These are phyloP conservation scores for Odontocolon sp. DNA, from an alignment of 2,888 invertebrate species.

Conservation along the genomic window DNA sequence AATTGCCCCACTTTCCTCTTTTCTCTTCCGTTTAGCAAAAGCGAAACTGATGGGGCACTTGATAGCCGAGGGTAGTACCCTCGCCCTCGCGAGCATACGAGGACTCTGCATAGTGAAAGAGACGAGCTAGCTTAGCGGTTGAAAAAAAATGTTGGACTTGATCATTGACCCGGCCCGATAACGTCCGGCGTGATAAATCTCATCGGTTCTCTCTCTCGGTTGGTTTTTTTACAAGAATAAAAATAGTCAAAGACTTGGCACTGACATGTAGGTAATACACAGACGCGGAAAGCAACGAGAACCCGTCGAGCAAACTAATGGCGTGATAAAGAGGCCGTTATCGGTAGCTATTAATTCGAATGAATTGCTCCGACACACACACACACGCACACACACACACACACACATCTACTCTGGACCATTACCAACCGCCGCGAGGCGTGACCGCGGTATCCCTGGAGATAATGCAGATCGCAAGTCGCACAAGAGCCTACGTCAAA, in stretches of 20 bases:
- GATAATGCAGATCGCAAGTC: slow-evolving; percentile 34
- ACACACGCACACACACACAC: too few species aligned
- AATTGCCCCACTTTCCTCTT: too few species aligned
- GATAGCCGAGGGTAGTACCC: too few species aligned
- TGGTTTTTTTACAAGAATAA: slow-evolving; percentile 6
- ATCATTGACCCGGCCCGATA: slow-evolving; percentile 67
- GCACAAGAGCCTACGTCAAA: too few species aligned
- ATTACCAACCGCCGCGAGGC: too few species aligned
- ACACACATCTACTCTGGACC: too few species aligned
- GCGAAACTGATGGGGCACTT: too few species aligned
- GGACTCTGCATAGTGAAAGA: background rate
- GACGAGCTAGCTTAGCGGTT: slow-evolving; percentile 21
- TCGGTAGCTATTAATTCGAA: slow-evolving; percentile 74
- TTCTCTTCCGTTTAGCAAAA: too few species aligned
- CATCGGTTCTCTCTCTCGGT: slow-evolving; percentile 24
- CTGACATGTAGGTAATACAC: background rate
- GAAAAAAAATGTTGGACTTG: slow-evolving; percentile 39
- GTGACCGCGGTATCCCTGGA: slow-evolving; percentile 29
- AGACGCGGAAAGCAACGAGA: slow-evolving; percentile 52
- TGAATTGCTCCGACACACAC: slow-evolving; percentile 71
- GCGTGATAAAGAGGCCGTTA: slow-evolving; percentile 67
- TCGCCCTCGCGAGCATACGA: too few species aligned
- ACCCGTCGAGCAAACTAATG: slow-evolving; percentile 65
- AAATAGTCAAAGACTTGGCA: slow-evolving; percentile 19
- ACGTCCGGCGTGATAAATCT: slow-evolving; percentile 65